Evolutionary conservation across 2,113 vertebrate genomes (phyloP).

Genomic region (Lepus timidus): DNA sequence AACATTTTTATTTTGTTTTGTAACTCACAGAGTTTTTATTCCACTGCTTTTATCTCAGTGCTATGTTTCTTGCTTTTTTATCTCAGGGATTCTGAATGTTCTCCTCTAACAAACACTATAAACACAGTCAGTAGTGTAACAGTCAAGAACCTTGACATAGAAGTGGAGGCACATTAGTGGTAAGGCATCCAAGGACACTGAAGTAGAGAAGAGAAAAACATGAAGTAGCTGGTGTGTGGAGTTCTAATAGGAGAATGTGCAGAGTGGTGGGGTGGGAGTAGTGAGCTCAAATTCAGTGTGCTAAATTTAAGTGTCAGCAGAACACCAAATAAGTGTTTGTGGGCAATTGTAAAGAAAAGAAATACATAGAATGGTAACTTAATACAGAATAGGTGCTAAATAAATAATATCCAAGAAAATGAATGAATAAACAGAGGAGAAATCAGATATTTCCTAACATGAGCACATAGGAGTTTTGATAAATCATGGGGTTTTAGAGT

Average conservation of each 20-base stretch:
- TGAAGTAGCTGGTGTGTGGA: too few species aligned
- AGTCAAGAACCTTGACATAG: background rate
- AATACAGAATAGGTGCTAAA: background rate
- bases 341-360: background rate
- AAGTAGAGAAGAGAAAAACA: background rate
- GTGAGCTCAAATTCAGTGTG: background rate
- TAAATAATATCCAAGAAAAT: background rate
- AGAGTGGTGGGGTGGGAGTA: background rate
- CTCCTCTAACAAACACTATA: background rate
- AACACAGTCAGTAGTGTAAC: background rate
- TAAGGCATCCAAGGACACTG: background rate
- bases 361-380: background rate
- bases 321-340: background rate
- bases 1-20: constrained; percentile 10
- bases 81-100: constrained; percentile 37
- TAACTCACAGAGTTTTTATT: background rate
- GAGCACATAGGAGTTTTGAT: background rate
- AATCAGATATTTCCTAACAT: background rate
- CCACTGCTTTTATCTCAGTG: background rate
- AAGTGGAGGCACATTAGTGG: background rate
- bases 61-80: constrained; percentile 38
- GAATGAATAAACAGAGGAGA: background rate
- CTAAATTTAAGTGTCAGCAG: background rate
- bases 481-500: background rate
- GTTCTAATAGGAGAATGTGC: background rate